Evolutionary conservation across 2,797 vertebrate genomes (phyloP), one percentile per base, ranked within the genome.

Genomic region (Hylomyscus alleni): DNA sequence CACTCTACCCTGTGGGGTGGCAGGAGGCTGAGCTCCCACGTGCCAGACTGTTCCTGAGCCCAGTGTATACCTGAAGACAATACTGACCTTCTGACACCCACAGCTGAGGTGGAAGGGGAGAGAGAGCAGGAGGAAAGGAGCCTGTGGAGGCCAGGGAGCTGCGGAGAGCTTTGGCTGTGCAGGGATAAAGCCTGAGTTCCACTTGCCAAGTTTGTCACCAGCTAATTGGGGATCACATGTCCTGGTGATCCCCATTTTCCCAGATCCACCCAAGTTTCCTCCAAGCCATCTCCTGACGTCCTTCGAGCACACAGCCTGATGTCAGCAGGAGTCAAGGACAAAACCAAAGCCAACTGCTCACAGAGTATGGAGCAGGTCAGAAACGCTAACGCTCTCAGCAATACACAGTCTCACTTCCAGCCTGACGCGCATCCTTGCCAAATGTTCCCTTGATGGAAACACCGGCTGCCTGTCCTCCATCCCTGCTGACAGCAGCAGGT

Each of bases 221-320:
- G 98, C 98, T 98, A 98, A 98, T 98, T 98, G 98, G 97, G 97
- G 94, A 93, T 98, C 97, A 98, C 97, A 97, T 97, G 98, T 98
- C 98, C 94, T 94, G 96, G 97, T 98, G 97, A 98, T 98, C 98
- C 91, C 3, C 97, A 95, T 97, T 97, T 98, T 97, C 96, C 98
- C 95, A 93, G 96, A 90, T 96, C 97, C 97, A 93, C 90, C 96
- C 96, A 97, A 97, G 97, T 97, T 69, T 97, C 97, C 97, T 96
- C 93, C 96, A 94, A 2, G 97, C 93, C 97, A 67, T 97, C 97
- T 97, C 97, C 96, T 90, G 47, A 65, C 84, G 97, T 96, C 98
- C 98, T 98, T 98, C 97, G 97, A 98, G 91, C 95, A 91, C 95
- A 95, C 52, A 86, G 97, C 90, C 98, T 97, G 97, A 98, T 98